Percentiles rank a stretch among this genome's conserved stretches.
These are phyloP conservation scores for Seira ritae DNA, from an alignment of 2,888 invertebrate genomes.

Conservation along the genomic window DNA sequence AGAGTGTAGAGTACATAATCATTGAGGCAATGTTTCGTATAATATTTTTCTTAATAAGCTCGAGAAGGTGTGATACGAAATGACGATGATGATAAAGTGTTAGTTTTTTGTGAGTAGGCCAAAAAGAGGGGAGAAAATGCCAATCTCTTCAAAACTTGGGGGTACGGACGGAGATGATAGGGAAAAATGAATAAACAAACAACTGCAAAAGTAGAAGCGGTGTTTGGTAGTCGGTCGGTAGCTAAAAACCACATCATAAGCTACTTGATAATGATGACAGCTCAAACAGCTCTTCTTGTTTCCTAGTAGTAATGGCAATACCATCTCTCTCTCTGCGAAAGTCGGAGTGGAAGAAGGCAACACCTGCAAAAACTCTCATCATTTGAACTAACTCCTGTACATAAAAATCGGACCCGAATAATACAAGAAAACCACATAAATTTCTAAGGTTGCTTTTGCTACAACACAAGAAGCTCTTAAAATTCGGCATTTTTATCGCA, in stretches of 20 bases:
- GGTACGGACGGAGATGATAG: no score
- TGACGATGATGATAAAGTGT: slow-evolving; percentile 27
- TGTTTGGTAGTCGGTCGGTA: slow-evolving; percentile 30
- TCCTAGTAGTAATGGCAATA: slow-evolving; percentile 7
- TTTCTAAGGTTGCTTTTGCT: no score
- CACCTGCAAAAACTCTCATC: slow-evolving; percentile 49
- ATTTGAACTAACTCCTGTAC: slow-evolving; percentile 10
- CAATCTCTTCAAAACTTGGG: no score
- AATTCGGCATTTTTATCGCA: no score
- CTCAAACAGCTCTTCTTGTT: slow-evolving; percentile 32
- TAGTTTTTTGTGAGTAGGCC: no score
- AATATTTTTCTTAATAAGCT: slow-evolving; percentile 42
- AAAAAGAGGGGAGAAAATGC: no score
- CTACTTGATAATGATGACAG: slow-evolving; percentile 53
- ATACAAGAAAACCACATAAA: no score
- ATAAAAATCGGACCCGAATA: no score
- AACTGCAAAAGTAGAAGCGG: slow-evolving; percentile 29
- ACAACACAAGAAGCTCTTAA: no score
- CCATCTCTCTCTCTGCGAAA: not conserved
- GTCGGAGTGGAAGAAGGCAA: not conserved
- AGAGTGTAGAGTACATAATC: no score
- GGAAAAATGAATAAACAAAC: no score
- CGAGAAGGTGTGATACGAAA: slow-evolving; percentile 34
- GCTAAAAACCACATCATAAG: slow-evolving; percentile 52
- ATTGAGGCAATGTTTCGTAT: no score